Evolutionary conservation across 2,888 invertebrate species (phyloP).

Genomic region (Limnephilus marmoratus): DNA sequence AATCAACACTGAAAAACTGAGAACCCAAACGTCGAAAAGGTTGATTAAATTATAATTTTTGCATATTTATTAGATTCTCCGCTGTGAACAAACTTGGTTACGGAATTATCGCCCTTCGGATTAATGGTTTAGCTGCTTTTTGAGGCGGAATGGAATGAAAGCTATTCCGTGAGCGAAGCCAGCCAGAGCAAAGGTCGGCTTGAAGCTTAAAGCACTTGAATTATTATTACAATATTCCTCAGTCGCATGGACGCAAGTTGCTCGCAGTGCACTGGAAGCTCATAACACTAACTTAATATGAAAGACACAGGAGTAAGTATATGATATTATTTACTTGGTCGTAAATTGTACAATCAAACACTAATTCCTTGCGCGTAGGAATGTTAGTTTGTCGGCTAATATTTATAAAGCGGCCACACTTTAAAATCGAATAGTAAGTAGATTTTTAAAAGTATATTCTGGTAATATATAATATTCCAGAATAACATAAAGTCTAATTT

Average conservation of each 20-base stretch:
- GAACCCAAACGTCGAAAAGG: background rate
- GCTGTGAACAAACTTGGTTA: background rate
- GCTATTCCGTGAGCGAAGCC: background rate
- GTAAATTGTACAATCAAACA: background rate
- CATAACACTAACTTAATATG: no score
- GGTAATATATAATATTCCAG: no score
- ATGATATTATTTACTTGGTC: background rate
- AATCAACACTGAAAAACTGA: conserved; percentile 1
- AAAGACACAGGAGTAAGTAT: background rate
- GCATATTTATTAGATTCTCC: background rate
- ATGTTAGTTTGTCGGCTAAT: background rate
- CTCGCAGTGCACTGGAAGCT: background rate
- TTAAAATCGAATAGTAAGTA: no score
- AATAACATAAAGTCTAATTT: no score
- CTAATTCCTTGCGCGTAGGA: background rate
- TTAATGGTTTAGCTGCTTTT: conserved; percentile 37
- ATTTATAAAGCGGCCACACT: no score
- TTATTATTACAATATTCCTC: conserved; percentile 8
- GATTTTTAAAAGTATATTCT: no score
- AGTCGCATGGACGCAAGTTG: background rate
- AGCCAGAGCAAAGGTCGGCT: background rate
- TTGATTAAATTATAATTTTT: conserved; percentile 27
- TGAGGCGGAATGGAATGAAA: conserved; percentile 42
- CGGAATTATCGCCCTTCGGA: conserved; percentile 32
- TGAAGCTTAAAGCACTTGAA: background rate